A percentile compares a stretch with the other conserved stretches of the same genome.
Evolutionary conservation across 2,113 vertebrate genomes (phyloP).

Genomic region (Speoplatyrhinus poulsoni): DNA sequence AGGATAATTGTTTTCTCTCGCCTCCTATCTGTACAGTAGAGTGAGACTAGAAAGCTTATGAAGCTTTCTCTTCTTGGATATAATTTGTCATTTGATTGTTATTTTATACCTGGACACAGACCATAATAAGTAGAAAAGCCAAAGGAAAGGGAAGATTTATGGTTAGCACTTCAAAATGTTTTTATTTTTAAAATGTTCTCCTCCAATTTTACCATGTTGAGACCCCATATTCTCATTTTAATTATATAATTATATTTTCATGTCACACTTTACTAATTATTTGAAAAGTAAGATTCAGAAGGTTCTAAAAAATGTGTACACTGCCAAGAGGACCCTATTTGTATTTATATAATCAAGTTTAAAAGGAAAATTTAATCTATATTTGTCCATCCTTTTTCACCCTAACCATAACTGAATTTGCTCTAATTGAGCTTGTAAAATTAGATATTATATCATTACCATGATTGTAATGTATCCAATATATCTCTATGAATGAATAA

Average conservation of each 20-base stretch:
- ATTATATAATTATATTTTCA: slow-evolving; percentile 26
- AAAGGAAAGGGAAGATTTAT: slow-evolving; percentile 70
- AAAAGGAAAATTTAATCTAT: slow-evolving; percentile 52
- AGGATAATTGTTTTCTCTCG: slow-evolving; percentile 21
- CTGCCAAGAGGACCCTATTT: slow-evolving; percentile 70
- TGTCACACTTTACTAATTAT: slow-evolving; percentile 44
- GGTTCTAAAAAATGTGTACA: slow-evolving; percentile 53
- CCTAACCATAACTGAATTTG: slow-evolving; percentile 45
- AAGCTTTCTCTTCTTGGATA: slow-evolving; percentile 31
- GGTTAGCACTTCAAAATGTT: slow-evolving; percentile 64
- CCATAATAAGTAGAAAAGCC: slow-evolving; percentile 63
- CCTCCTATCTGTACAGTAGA: slow-evolving; percentile 62
- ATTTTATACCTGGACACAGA: slow-evolving; percentile 47
- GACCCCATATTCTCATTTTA: slow-evolving; percentile 62
- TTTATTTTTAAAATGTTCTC: slow-evolving; percentile 4
- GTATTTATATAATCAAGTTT: slow-evolving; percentile 63
- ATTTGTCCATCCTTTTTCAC: slow-evolving; percentile 56
- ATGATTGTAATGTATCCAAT: slow-evolving; percentile 64
- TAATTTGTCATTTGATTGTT: neutral
- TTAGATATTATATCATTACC: slow-evolving; percentile 63
- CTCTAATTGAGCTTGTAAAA: slow-evolving; percentile 59
- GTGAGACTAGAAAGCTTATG: slow-evolving; percentile 49
- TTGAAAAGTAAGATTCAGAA: slow-evolving; percentile 36
- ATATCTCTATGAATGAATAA: slow-evolving; percentile 71
- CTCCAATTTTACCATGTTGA: slow-evolving; percentile 29